Evolutionary conservation across 2,113 vertebrate genomes (phyloP).

Genomic region (Syrmaticus mikado): DNA sequence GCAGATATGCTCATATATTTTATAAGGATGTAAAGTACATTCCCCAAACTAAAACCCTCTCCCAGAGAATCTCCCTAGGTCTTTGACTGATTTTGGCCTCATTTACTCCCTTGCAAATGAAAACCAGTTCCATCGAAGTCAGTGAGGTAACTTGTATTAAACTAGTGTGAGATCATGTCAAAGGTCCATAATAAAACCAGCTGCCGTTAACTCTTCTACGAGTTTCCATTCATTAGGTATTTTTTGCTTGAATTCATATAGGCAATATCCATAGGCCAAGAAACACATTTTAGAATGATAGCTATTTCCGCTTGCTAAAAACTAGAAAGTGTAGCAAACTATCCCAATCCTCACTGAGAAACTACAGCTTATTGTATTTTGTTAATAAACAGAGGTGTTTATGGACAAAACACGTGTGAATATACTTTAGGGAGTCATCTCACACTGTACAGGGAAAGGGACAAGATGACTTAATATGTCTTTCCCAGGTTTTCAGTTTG

Average conservation of each 20-base stretch:
- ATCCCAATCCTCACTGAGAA: background rate
- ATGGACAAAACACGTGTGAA: slow-evolving; percentile 57
- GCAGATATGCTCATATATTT: background rate
- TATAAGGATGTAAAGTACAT: background rate
- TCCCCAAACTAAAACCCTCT: slow-evolving; percentile 21
- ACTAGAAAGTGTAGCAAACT: slow-evolving; percentile 1
- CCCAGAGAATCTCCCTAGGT: background rate
- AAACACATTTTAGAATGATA: slow-evolving; percentile 56
- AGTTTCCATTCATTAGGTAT: slow-evolving; percentile 64
- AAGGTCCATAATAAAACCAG: slow-evolving; percentile 56
- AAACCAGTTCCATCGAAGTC: background rate
- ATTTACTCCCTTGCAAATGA: slow-evolving; percentile 24
- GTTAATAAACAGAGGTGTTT: slow-evolving; percentile 69
- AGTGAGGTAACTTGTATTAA: slow-evolving; percentile 48
- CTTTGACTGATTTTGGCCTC: slow-evolving; percentile 51
- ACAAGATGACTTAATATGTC: background rate
- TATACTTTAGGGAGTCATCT: background rate
- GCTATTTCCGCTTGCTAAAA: slow-evolving; percentile 42
- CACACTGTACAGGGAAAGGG: background rate
- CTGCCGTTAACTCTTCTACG: slow-evolving; percentile 32
- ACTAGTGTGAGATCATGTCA: slow-evolving; percentile 45
- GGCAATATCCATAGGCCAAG: slow-evolving; percentile 22
- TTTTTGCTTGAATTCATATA: slow-evolving; percentile 37
- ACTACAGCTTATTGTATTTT: slow-evolving; percentile 28
- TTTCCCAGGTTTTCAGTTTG: background rate